A percentile compares a stretch with the other conserved stretches of the same genome.
These are phyloP conservation scores for Austrolebias charrua DNA, from an alignment of 2,797 vertebrate genomes.

Conservation along the genomic window DNA sequence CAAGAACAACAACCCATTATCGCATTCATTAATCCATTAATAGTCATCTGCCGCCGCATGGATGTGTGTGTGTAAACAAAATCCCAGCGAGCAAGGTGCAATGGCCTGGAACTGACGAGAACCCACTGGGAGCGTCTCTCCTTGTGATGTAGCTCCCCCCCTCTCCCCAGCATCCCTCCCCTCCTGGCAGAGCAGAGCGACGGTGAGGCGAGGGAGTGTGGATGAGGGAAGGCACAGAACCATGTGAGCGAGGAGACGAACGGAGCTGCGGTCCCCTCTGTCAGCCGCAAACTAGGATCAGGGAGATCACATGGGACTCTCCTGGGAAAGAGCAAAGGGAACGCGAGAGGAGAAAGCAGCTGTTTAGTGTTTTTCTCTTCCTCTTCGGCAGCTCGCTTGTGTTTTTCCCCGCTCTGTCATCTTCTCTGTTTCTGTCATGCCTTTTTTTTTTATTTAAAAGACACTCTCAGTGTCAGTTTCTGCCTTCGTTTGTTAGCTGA, in stretches of 20 bases:
- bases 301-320: conserved; percentile 68
- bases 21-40: conserved; percentile 69
- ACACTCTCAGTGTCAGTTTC: conserved; percentile 13
- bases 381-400: conserved; percentile 49
- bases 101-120: conserved; percentile 93
- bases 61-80: conserved; percentile 83
- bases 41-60: conserved; percentile 58
- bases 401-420: conserved; percentile 38
- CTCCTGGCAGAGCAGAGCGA: conserved; percentile 59
- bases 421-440: conserved; percentile 66
- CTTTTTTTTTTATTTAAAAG: conserved; percentile 25
- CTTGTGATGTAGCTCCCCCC: conserved; percentile 63
- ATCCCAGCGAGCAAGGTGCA: conserved; percentile 88
- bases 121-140: conserved; percentile 86
- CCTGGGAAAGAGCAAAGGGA: conserved; percentile 67
- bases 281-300: conserved; percentile 76
- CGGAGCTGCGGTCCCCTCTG: conserved; percentile 70
- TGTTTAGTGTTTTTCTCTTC: conserved; percentile 72
- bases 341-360: conserved; percentile 66
- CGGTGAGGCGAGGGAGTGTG: conserved; percentile 32
- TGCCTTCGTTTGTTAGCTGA: conserved; percentile 7
- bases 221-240: conserved; percentile 40
- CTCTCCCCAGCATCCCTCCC: conserved; percentile 47
- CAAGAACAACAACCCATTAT: conserved; percentile 50
- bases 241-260: conserved; percentile 59